Evolutionary conservation across 2,797 vertebrate species (phyloP), one percentile per base, ranked within the genome.

Genomic region (Okamejei kenojei): DNA sequence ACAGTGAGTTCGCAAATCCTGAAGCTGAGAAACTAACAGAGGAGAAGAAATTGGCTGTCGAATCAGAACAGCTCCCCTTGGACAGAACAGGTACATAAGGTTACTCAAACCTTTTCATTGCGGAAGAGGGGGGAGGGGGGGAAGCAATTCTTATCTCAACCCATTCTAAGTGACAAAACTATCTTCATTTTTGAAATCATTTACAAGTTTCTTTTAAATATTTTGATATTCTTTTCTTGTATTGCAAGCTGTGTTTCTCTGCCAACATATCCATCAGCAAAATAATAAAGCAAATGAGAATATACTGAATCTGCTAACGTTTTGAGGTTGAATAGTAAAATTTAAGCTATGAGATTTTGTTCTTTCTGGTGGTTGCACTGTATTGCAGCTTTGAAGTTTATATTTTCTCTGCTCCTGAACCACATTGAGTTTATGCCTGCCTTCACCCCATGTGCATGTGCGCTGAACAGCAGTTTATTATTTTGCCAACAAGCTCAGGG

Each of bases 51-150:
- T 95, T 96, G 95, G 95, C 95, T 26, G 35, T 76, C 90, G 71
- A 92, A 76, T 88, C 84, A 95, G 94, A 95, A 95, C 96, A 97
- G 95, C 96, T 96, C 95, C 96, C 95, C 94, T 96, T 96, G 95
- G 96, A 96, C 95, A 95, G 95, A 93, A 95, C 97, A 98, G 98
- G 98, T 99, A 98, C 95, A 96, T 95, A 95, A 76, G 95, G 90
- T 76, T 38, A 76, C 71, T 76, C 71, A 45, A 54, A n/a, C 29
- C 68, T 71, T 73, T 65, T 7, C 32, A 21, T 45, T 45, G 45
- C 4, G 45, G 63, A 68, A n/a, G 77, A 0, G 32, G 35, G 71
- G 71, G 84, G 61, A n/a, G 29, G n/a, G 71, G 84, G 61, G 61
- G 29, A 10, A 38, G 68, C 58, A 92, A 35, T 76, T 92, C 11